Evolutionary conservation across 64 coral and sea anemone genomes (phyloP), one percentile per base, ranked within the genome.

Genomic region (Montipora efflorescens): DNA sequence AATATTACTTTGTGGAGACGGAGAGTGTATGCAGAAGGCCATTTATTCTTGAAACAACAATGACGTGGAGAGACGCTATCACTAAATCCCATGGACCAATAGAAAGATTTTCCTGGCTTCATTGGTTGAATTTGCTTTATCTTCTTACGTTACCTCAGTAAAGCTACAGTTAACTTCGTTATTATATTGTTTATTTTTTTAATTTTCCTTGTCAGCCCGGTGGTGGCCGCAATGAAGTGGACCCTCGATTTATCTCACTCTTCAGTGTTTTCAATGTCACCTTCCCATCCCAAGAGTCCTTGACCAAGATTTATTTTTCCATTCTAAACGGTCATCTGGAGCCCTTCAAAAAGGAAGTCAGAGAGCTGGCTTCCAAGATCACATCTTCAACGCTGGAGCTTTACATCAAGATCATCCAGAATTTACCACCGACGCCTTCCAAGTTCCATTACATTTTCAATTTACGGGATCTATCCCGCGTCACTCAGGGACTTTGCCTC

Each of bases 381-480:
- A 99, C 97, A 19, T 88, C 95, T 22, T 94, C 95, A 1, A 99
- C 98, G 4, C 90, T 99, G 55, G 92, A 96, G 62, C 84, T 99
- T 2, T 99, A 99, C 16, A 87, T 81, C 8, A 90, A 95, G 73
- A 96, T 99, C 75, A 94, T 99, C 4, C 92, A 74, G 16, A 93
- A 99, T 15, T 67, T 96, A 5, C 98, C 98, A 45, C 98, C 98
- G 0, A 99, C 98, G 0, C 98, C 98, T 25, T 99, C 98, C 19
- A 99, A 99, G 92, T 99, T 99, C 44, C 98, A 99, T 70, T 99
- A 99, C 52, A 99, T 99, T 72, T 99, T 99, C 90, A 99, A 99
- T 90, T 78, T 99, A 53, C 98, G 98, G 43, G 98, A 99, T 67
- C 76, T 99, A 25, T 99, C 98, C 72, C 98, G 98, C 58, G 90